Conservation (phyloP, 2,113 vertebrate species). For the Progne subis region DNA sequence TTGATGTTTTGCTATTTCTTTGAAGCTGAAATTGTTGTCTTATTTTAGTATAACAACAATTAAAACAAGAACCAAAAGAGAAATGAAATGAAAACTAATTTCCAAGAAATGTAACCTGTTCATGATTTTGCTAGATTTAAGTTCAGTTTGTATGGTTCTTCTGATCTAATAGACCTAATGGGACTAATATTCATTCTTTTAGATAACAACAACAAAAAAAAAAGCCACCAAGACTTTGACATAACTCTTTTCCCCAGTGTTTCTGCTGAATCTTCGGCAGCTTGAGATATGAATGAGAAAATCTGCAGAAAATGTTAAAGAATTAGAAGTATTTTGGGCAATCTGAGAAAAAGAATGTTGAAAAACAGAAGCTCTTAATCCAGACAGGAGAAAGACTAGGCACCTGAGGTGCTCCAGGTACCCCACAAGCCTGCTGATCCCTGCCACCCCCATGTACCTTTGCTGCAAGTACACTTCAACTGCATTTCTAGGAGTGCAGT, state of each 20-base stretch:
- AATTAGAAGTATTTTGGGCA: not conserved
- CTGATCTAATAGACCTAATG: not conserved
- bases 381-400: not conserved
- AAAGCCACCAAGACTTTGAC: not conserved
- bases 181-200: not conserved
- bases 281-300: not conserved
- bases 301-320: not conserved
- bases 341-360: not conserved
- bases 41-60: not conserved
- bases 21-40: not conserved
- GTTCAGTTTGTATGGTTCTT: not conserved
- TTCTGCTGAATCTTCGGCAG: not conserved
- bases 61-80: not conserved
- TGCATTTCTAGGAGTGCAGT: not conserved
- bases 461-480: not conserved
- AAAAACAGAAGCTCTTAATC: not conserved
- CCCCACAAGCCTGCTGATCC: not conserved
- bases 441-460: fast-evolving
- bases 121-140: not conserved
- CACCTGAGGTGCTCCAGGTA: fast-evolving
- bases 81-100: not conserved
- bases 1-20: not conserved
- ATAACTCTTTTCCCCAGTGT: not conserved
- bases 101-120: not conserved
- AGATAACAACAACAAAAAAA: not conserved